Evolutionary conservation across 1,140 invertebrate species (phyloP).

Genomic region (Hypsibius dujardini): DNA sequence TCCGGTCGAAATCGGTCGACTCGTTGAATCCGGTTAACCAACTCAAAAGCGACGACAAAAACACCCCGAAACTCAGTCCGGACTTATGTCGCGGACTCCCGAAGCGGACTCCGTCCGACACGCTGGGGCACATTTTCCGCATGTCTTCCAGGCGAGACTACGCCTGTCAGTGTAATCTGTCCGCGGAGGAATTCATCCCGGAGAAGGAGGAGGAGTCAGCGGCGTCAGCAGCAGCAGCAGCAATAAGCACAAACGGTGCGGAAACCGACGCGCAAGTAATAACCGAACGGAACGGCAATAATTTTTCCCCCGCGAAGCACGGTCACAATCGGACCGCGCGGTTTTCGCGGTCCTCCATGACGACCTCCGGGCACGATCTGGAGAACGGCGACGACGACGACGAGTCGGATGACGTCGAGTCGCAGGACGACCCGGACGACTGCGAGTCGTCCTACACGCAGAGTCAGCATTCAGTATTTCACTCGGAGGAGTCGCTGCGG

Average conservation of each 20-base stretch:
- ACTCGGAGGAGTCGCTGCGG: background rate
- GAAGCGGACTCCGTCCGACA: conserved; percentile 4
- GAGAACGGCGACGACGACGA: background rate
- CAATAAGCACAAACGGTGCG: too few relatives aligned
- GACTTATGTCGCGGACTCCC: background rate
- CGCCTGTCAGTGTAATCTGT: conserved; percentile 8
- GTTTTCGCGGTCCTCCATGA: background rate
- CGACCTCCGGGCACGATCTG: background rate
- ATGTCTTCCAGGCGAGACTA: background rate
- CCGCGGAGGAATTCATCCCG: background rate
- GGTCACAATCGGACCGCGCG: background rate
- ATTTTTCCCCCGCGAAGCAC: background rate
- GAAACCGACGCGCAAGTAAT: background rate
- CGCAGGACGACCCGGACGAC: background rate
- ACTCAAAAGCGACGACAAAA: background rate
- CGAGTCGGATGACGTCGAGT: background rate
- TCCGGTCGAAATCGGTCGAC: background rate
- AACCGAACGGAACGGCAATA: background rate
- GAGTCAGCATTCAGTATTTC: background rate
- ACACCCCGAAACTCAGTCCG: background rate
- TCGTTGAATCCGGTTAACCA: background rate
- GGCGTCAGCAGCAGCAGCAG: too few relatives aligned
- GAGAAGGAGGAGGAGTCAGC: background rate
- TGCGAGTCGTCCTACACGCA: too few relatives aligned
- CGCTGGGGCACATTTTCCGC: conserved; percentile 8